phyloP scores from a whole-genome alignment of 2,797 vertebrate genomes.

The Kryptolebias ocellatus region DNA sequence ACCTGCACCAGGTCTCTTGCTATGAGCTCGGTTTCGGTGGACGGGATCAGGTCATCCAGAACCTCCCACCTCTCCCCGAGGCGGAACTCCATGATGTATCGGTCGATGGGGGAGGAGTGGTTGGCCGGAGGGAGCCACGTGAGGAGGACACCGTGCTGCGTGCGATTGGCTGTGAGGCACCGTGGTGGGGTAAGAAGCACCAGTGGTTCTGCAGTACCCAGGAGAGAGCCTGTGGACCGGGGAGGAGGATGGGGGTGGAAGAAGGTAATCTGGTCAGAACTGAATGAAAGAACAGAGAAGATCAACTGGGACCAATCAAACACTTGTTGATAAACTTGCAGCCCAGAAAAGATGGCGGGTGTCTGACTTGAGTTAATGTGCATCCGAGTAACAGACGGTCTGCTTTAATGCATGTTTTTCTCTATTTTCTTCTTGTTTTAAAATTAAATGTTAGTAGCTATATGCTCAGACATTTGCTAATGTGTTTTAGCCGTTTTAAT shows the following conservation, averaged over 20 bases:
- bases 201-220: slow-evolving; percentile 99
- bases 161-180: slow-evolving; percentile 99
- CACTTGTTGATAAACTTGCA: too few relatives aligned
- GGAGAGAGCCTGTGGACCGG: slow-evolving; percentile 88
- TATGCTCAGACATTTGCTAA: too few relatives aligned
- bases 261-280: not conserved
- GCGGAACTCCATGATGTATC: slow-evolving; percentile 97
- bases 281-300: too few relatives aligned
- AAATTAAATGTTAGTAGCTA: too few relatives aligned
- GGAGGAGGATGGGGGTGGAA: not conserved
- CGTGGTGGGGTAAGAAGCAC: slow-evolving; percentile 99
- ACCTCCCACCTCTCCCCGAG: slow-evolving; percentile 96
- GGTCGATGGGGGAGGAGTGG: slow-evolving; percentile 95
- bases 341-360: too few relatives aligned
- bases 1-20: slow-evolving; percentile 98
- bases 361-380: too few relatives aligned
- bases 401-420: too few relatives aligned
- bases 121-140: slow-evolving; percentile 98
- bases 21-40: slow-evolving; percentile 92
- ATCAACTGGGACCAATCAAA: too few relatives aligned
- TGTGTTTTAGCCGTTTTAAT: too few relatives aligned
- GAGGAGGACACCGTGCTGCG: slow-evolving; percentile 97
- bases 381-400: too few relatives aligned
- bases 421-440: too few relatives aligned
- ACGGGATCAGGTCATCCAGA: slow-evolving; percentile 90